Evolutionary conservation across 2,888 invertebrate species (phyloP).

Genomic region (Drosophila emarginata): DNA sequence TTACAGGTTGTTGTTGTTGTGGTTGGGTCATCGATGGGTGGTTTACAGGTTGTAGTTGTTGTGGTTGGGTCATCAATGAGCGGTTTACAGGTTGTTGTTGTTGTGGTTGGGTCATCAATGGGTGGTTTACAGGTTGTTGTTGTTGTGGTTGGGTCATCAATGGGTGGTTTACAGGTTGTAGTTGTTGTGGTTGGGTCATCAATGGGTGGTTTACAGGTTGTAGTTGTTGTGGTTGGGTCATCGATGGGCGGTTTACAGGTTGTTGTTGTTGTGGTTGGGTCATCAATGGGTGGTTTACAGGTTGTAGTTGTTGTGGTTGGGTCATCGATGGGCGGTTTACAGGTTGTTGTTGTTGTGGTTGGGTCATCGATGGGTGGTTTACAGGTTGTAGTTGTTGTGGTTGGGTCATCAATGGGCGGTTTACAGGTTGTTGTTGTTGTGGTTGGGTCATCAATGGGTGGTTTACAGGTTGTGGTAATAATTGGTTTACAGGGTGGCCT

Average conservation of each 20-base stretch:
- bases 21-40: not conserved
- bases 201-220: not conserved
- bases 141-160: not conserved
- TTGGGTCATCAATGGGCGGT: not conserved
- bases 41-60: not conserved
- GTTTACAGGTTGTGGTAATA: conserved; percentile 9
- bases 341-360: conserved; percentile 1
- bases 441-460: not conserved
- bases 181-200: conserved; percentile 1
- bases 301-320: not conserved
- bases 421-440: not conserved
- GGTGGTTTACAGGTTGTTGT: not conserved
- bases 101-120: not conserved
- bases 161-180: not conserved
- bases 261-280: not conserved
- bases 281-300: not conserved
- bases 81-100: not conserved
- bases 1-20: not conserved
- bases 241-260: not conserved
- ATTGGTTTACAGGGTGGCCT: conserved; percentile 11
- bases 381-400: not conserved
- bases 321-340: too few relatives aligned
- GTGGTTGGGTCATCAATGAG: not conserved
- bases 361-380: not conserved
- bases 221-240: not conserved